Conservation (phyloP, 2,888 invertebrate species). For the Callimorpha dominula region DNA sequence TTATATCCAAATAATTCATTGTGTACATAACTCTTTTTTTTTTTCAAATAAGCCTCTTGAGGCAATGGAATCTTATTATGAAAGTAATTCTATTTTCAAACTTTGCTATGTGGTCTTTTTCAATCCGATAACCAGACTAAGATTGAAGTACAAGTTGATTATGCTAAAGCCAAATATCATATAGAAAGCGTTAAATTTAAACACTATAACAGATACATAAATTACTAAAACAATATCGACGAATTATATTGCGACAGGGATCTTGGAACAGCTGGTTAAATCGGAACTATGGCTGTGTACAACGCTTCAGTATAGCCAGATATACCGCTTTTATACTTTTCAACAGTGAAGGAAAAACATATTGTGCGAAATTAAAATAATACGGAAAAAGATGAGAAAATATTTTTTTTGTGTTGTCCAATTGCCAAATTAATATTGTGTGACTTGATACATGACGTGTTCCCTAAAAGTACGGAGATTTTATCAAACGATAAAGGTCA, state of each 20-base stretch:
- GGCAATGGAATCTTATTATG: not conserved
- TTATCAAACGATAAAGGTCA: not conserved
- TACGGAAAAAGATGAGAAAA: not conserved
- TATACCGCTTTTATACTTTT: not conserved
- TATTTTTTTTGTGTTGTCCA: not conserved
- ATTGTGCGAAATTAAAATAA: not conserved
- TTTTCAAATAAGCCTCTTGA: not conserved
- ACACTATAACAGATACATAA: too few species aligned
- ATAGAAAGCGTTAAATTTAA: too few species aligned
- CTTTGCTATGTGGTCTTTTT: not conserved
- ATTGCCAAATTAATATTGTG: not conserved
- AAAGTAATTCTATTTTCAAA: not conserved
- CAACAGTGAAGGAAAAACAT: not conserved
- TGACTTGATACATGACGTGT: not conserved
- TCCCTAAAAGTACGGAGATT: not conserved
- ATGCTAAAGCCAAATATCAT: not conserved
- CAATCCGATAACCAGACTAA: not conserved
- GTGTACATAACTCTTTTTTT: conserved; percentile 16
- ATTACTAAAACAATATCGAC: too few species aligned
- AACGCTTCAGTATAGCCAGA: too few species aligned
- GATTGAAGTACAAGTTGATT: not conserved
- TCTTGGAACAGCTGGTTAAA: not conserved
- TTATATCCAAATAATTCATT: conserved; percentile 40
- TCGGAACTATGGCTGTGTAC: not conserved
- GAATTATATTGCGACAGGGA: not conserved